Evolutionary conservation across 2,113 vertebrate genomes (phyloP).

Genomic region (Rattus rattus): DNA sequence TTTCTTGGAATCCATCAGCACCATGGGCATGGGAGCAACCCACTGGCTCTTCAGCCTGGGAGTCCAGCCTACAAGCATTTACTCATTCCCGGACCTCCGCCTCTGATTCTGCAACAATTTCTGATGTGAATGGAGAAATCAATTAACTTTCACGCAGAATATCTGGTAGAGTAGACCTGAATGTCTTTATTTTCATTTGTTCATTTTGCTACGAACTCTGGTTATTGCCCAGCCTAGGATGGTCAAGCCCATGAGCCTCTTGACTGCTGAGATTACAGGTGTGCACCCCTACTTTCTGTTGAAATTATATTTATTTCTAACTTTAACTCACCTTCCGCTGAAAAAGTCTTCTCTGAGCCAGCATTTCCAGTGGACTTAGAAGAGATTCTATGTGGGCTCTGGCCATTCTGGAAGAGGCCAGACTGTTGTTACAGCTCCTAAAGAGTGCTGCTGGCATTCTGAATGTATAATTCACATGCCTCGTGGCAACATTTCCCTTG

Average conservation of each 20-base stretch:
- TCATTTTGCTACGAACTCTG: not conserved
- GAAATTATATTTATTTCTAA: not conserved
- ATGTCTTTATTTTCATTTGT: not conserved
- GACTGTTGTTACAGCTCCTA: not conserved
- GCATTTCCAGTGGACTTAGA: not conserved
- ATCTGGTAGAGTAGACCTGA: too few relatives aligned
- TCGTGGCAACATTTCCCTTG: not conserved
- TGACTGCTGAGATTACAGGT: not conserved
- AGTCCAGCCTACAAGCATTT: not conserved
- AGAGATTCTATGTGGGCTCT: not conserved
- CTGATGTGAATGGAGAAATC: not conserved
- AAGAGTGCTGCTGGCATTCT: not conserved
- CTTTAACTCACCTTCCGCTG: not conserved
- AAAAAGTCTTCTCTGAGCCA: not conserved
- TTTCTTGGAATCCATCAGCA: not conserved
- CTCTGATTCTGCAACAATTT: not conserved
- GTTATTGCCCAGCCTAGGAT: not conserved
- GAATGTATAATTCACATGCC: not conserved
- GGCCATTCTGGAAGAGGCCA: not conserved
- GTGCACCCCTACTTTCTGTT: not conserved
- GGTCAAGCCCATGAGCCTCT: not conserved
- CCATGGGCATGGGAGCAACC: rapidly evolving
- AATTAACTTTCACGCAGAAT: not conserved
- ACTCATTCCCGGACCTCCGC: not conserved
- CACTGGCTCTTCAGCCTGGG: rapidly evolving